phyloP scores from a whole-genome alignment of 1,140 invertebrate genomes.

The Metaphire vulgaris region DNA sequence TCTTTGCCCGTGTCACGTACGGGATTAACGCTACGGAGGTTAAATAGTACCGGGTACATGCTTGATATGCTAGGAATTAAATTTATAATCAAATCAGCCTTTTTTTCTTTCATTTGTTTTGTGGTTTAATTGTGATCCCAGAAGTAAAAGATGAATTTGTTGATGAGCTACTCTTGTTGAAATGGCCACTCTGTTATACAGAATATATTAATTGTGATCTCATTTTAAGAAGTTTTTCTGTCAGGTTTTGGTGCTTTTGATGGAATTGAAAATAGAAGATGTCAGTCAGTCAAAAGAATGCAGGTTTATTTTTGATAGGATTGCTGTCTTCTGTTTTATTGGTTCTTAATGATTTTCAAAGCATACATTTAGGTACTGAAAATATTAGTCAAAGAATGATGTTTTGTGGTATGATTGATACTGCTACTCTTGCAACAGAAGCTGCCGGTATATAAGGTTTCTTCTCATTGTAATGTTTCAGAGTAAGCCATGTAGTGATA shows the following conservation, averaged over 20 bases:
- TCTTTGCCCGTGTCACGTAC: too few species aligned
- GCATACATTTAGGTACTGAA: not conserved
- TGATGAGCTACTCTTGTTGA: not conserved
- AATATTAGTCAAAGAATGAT: not conserved
- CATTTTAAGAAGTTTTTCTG: conserved; percentile 22
- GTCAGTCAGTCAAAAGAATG: conserved; percentile 71
- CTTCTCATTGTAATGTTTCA: not conserved
- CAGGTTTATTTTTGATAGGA: conserved; percentile 59
- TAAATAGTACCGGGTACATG: not conserved
- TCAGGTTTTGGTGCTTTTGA: conserved; percentile 72
- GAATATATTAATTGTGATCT: not conserved
- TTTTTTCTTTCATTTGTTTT: not conserved
- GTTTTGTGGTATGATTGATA: not conserved
- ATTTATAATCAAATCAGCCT: not conserved
- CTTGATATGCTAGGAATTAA: not conserved
- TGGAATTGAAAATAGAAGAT: conserved; percentile 64
- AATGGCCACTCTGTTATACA: not conserved
- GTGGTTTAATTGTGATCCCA: not conserved
- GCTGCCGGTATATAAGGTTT: too few species aligned
- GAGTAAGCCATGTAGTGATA: not conserved
- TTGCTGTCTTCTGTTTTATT: not conserved
- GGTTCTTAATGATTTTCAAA: not conserved
- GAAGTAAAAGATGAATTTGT: not conserved
- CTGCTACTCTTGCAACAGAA: not conserved
- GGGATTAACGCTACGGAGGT: too few species aligned